These are phyloP conservation scores for Autographa gamma DNA, from an alignment of 2,888 invertebrate species.

Conservation along the genomic window DNA sequence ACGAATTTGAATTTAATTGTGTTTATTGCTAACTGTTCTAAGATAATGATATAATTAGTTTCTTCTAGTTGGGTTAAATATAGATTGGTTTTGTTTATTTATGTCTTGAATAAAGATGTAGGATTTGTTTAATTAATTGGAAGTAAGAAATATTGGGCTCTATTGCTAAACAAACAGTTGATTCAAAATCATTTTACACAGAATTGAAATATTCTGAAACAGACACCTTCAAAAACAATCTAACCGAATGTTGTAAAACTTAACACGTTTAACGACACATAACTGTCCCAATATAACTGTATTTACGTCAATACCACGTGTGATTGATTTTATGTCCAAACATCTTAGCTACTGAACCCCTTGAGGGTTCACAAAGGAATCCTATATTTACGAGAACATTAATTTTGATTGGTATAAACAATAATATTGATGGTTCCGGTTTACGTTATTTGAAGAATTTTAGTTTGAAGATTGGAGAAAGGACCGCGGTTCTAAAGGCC, in stretches of 20 bases:
- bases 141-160: no score
- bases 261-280: constrained; percentile 45
- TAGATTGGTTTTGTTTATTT: neutral
- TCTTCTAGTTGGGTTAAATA: neutral
- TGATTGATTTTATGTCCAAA: constrained; percentile 58
- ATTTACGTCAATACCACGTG: constrained; percentile 57
- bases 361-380: constrained; percentile 58
- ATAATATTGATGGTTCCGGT: constrained; percentile 47
- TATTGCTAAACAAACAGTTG: neutral
- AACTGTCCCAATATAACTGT: constrained; percentile 49
- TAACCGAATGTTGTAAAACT: constrained; percentile 35
- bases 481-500: no score
- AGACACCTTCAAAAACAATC: constrained; percentile 26
- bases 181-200: neutral
- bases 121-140: no score
- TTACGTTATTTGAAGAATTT: neutral
- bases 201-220: neutral
- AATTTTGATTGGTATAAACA: constrained; percentile 56
- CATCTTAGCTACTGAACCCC: constrained; percentile 53
- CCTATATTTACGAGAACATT: constrained; percentile 57
- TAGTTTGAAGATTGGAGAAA: neutral
- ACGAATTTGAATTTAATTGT: constrained; percentile 37
- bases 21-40: neutral
- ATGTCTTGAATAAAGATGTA: neutral
- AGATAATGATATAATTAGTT: constrained; percentile 1